Conservation (phyloP, 2,113 vertebrate species). For the Nycticebus coucang region DNA sequence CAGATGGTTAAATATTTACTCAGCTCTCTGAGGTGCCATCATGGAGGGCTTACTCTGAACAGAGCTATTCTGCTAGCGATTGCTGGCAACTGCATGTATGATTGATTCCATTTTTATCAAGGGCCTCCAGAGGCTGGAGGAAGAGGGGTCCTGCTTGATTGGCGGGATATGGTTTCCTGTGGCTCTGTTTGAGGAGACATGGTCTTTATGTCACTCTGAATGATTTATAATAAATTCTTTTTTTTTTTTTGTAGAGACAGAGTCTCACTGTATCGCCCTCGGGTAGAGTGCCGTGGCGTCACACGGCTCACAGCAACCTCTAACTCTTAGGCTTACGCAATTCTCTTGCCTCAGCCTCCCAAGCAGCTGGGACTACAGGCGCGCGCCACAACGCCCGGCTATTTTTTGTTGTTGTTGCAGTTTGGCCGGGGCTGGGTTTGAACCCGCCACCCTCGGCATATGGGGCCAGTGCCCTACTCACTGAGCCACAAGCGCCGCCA, state of each 20-base stretch:
- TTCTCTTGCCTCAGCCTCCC: no score
- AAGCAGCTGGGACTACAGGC: no score
- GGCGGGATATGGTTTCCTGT: neutral
- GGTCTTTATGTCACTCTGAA: neutral
- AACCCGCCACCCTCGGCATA: no score
- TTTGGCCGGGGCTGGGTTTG: no score
- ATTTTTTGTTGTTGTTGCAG: no score
- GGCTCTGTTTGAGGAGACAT: neutral
- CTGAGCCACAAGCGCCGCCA: no score
- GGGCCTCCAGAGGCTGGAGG: neutral
- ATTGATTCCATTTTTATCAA: slow-evolving; percentile 29
- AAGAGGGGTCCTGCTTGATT: neutral
- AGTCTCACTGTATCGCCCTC: no score
- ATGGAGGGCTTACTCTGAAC: slow-evolving; percentile 5
- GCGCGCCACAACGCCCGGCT: no score
- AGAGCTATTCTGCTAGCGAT: neutral
- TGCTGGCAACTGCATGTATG: neutral
- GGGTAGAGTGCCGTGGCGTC: no score
- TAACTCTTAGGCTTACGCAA: no score
- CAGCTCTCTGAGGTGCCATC: neutral
- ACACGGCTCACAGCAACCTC: no score
- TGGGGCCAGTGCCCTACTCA: neutral
- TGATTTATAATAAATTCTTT: neutral
- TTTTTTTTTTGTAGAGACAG: no score
- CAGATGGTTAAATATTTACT: slow-evolving; percentile 66